Evolutionary conservation across 2,888 invertebrate genomes (phyloP).

Genomic region (Pogonocherus hispidulus): DNA sequence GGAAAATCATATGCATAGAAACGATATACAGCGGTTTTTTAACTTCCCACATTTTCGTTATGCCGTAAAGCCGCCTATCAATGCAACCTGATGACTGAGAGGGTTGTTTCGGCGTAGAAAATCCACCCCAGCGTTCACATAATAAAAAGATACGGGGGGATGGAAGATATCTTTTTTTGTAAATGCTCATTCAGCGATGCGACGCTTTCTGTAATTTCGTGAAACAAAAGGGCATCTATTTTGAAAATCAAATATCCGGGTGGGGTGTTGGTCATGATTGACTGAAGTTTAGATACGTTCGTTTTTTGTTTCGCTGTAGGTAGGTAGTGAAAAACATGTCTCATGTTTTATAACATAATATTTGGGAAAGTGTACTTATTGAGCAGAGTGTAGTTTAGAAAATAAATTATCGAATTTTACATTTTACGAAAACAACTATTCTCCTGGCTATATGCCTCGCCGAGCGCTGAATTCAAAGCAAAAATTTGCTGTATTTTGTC

Average conservation of each 20-base stretch:
- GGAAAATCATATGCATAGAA: too few species aligned
- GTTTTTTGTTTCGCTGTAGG: too few species aligned
- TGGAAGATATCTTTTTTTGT: background rate
- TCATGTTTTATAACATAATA: too few species aligned
- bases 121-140: slow-evolving; percentile 8
- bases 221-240: background rate
- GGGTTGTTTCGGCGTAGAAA: slow-evolving; percentile 14
- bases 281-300: background rate
- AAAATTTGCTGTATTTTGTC: too few species aligned
- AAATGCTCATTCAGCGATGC: background rate
- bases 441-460: too few species aligned
- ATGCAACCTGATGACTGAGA: slow-evolving; percentile 39
- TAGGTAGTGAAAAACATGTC: too few species aligned
- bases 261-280: background rate
- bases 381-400: too few species aligned
- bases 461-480: too few species aligned
- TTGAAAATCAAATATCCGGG: background rate
- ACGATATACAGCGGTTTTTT: slow-evolving; percentile 47
- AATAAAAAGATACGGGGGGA: slow-evolving; percentile 13
- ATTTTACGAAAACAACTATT: too few species aligned
- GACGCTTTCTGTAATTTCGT: background rate
- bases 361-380: too few species aligned
- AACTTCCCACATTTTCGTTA: slow-evolving; percentile 36
- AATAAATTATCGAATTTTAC: too few species aligned
- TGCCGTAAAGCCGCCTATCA: slow-evolving; percentile 43